A percentile compares a stretch with the other conserved stretches of the same genome.
Conservation (phyloP, 2,113 vertebrate genomes). For the Oenanthe oenanthe region DNA sequence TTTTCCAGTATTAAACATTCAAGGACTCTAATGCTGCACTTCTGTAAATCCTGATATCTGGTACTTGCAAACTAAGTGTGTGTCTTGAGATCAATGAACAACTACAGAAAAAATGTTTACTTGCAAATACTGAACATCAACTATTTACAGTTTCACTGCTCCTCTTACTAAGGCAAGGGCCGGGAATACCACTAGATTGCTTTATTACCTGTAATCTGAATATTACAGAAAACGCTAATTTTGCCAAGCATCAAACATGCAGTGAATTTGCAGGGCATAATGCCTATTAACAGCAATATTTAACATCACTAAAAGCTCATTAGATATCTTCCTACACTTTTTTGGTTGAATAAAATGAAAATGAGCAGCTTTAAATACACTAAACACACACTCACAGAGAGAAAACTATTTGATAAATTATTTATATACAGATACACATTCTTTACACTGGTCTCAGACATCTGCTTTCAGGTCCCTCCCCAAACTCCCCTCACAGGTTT, state of each 20-base stretch:
- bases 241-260: slow-evolving; percentile 93
- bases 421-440: slow-evolving; percentile 95
- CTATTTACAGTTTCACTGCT: slow-evolving; percentile 91
- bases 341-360: slow-evolving; percentile 81
- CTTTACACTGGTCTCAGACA: slow-evolving; percentile 85
- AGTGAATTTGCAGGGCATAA: slow-evolving; percentile 84
- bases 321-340: slow-evolving; percentile 78
- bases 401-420: slow-evolving; percentile 82
- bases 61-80: slow-evolving; percentile 68
- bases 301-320: slow-evolving; percentile 85
- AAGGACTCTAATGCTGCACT: slow-evolving; percentile 74
- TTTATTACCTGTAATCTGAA: slow-evolving; percentile 74
- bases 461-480: slow-evolving; percentile 64
- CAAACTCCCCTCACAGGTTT: slow-evolving; percentile 73
- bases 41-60: slow-evolving; percentile 72
- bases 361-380: slow-evolving; percentile 88
- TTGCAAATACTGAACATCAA: slow-evolving; percentile 93
- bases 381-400: slow-evolving; percentile 79
- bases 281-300: slow-evolving; percentile 90
- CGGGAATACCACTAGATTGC: slow-evolving; percentile 80
- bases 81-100: slow-evolving; percentile 78
- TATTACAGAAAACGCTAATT: slow-evolving; percentile 79
- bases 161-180: slow-evolving; percentile 81
- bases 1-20: slow-evolving; percentile 85
- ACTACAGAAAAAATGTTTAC: slow-evolving; percentile 77